Percentiles rank a stretch among this genome's conserved stretches.
phyloP scores from a whole-genome alignment of 37 sponge, comb jelly and placozoan genomes.

The Hormiphora californensis region DNA sequence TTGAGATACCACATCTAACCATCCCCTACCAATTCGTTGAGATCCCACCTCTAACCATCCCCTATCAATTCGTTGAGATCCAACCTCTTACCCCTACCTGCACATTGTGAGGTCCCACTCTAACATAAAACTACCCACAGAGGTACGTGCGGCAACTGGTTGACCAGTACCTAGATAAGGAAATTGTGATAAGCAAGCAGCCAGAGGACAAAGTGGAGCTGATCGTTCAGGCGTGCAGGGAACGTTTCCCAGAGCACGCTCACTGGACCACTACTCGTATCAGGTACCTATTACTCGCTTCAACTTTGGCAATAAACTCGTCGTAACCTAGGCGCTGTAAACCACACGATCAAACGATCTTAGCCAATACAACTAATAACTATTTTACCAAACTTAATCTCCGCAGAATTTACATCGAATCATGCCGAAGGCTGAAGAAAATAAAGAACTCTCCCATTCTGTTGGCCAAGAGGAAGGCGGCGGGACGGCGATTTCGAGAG shows the following conservation, averaged over 20 bases:
- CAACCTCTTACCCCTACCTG: no score
- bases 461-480: conserved; percentile 41
- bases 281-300: no score
- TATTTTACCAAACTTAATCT: no score
- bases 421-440: conserved; percentile 36
- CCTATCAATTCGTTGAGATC: no score
- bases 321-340: no score
- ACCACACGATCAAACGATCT: neutral
- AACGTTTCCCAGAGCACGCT: conserved; percentile 32
- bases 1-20: no score
- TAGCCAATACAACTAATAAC: no score
- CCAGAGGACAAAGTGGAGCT: conserved; percentile 54
- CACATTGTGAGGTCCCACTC: no score
- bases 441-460: conserved; percentile 49
- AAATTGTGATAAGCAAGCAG: conserved; percentile 53
- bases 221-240: conserved; percentile 52
- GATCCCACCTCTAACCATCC: no score
- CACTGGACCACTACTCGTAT: conserved; percentile 54
- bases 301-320: no score
- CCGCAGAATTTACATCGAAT: conserved; percentile 52
- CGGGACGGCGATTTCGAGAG: conserved; percentile 33
- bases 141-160: conserved; percentile 50
- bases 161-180: conserved; percentile 55
- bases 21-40: no score
- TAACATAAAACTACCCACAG: no score